Base-by-base conservation (phyloP, 2,888 invertebrate genomes). In the Drosophila hawaiiensis region DNA sequence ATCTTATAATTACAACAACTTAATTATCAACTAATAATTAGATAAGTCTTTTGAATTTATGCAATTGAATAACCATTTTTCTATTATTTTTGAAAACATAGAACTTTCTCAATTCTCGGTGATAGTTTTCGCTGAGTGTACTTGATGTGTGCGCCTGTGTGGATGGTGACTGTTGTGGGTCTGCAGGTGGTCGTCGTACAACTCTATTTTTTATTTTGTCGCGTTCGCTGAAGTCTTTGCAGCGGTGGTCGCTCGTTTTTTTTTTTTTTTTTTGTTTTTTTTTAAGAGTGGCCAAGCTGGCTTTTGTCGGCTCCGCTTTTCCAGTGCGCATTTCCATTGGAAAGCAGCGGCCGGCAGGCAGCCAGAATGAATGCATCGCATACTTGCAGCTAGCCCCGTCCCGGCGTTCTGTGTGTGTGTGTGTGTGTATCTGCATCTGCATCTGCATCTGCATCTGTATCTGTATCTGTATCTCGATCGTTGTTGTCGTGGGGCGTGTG, bases 101-200 rank as follows among this genome's bases (percentile, higher is more conserved):
- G 6, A 29, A 29, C 29, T 29, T 0, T 29, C 29, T 29, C 29
- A 29, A 29, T 29, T 29, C 0, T 1, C 4, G 9, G 16, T 47
- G 47, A 22, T 2, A 0, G 2, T 16, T 43, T 22, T 58, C 3
- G n/a, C 19, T 7, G 6, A 39, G 55, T 55, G 56, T 58, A 55
- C 16, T 19, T 47, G 47, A 25, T 47, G 47, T 47, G 47, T 47
- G 47, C 1, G 47, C 25, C 28, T 60, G 47, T 61, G 53, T 47
- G 53, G 49, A 53, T 65, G 37, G 25, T 61, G 62, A 22, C 56
- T 35, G 37, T 56, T 37, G 55, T 54, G 25, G 68, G 68, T 72
- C 90, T 76, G 87, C 87, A 87, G 87, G 87, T 87, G 87, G 90
- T 87, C 87, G 87, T 89, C 90, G 89, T 87, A 87, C 87, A 90